Evolutionary conservation across 2,888 invertebrate species (phyloP), one percentile per base, ranked within the genome.

Genomic region (Conchocele bisecta): DNA sequence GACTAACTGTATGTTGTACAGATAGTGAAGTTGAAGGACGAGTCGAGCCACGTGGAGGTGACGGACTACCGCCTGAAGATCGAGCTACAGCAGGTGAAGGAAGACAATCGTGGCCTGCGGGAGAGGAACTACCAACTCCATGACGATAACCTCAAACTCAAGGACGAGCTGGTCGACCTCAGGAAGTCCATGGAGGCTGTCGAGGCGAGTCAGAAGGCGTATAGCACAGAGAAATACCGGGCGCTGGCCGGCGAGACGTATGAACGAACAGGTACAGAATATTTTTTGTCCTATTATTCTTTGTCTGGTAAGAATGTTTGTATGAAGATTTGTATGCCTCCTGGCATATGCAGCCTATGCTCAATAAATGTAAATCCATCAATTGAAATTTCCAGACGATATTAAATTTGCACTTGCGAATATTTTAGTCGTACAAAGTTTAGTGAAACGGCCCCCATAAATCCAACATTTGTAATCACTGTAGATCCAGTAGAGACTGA

Each of bases 51-150:
- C 31, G 67, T 33, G 35, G 73, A 75, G 35, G 81, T 70, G 1
- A 61, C 66, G 26, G 83, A 83, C 28, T 81, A 79, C 33, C 66
- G 77, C 9, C 41, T 81, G 6, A 77, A 75, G 33, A 80, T 83
- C 33, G 89, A 89, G 67, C 70, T 86, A 35, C 83, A 86, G 51
- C 85, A 86, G 60, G 72, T 90, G 35, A 78, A 83, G 56, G 85
- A 85, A 22, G 90, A 89, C 50, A 81, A 89, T 24, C 73, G 84
- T 7, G 82, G 75, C 9, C 72, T 88, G 39, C 75, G 87, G 31
- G 88, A 89, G 66, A 79, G 86, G 50, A 89, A 89, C 61, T 86
- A 86, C 71, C 79, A 83, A 46, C 80, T 90, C 28, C 87, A 88
- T 33, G 88, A 89, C 61, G 89, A 89, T 65, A 90, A 88, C 67